A percentile compares a stretch with the other conserved stretches of the same genome.
These are phyloP conservation scores for Lasiurus borealis DNA, from an alignment of 2,113 vertebrate genomes.

Conservation along the genomic window DNA sequence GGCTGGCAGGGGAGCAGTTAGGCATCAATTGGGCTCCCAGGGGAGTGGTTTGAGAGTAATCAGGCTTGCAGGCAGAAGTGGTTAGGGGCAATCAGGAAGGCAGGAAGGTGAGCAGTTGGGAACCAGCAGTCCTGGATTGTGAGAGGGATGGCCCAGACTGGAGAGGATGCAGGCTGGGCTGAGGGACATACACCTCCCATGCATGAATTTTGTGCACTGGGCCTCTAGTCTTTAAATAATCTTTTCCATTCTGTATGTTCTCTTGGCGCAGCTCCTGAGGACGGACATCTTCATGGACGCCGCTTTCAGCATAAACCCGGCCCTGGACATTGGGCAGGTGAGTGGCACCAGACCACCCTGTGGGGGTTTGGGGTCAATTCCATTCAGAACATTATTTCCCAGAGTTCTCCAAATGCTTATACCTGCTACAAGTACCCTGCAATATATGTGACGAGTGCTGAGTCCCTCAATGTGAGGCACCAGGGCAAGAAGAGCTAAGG, in stretches of 20 bases:
- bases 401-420: neutral
- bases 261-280: conserved; percentile 86
- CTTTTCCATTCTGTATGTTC: neutral
- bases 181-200: no score
- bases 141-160: no score
- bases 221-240: neutral
- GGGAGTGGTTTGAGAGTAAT: no score
- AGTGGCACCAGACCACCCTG: neutral
- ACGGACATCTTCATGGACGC: conserved; percentile 91
- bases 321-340: conserved; percentile 93
- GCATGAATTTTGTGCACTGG: no score
- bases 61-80: no score
- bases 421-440: neutral
- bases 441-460: neutral
- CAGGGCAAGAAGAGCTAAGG: neutral
- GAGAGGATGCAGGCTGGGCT: no score
- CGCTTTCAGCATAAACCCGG: conserved; percentile 92
- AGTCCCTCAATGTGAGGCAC: neutral
- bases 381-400: neutral
- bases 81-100: no score
- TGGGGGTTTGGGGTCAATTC: neutral
- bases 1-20: no score
- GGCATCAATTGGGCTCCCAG: no score
- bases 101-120: no score
- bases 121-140: no score